A percentile compares a stretch with the other conserved stretches of the same genome.
Conservation (phyloP, 2,888 invertebrate species). For the Sacculina carcini region DNA sequence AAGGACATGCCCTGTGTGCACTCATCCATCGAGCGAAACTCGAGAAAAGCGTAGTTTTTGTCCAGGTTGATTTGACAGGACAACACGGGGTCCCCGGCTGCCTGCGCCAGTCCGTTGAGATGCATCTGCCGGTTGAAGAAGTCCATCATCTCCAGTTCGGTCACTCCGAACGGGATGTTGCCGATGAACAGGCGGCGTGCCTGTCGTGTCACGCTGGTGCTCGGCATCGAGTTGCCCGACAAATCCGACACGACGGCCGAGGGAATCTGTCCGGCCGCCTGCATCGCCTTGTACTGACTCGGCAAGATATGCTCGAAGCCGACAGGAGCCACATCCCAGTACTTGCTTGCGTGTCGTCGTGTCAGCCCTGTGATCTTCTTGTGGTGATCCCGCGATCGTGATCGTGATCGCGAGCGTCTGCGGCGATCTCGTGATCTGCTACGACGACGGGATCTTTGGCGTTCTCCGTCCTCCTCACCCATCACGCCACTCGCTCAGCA, state of each 20-base stretch:
- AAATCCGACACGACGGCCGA: no score
- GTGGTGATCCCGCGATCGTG: no score
- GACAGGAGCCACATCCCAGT: constrained; percentile 95
- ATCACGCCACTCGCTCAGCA: background rate
- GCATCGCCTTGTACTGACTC: constrained; percentile 51
- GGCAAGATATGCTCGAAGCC: constrained; percentile 96
- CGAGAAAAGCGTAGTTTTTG: constrained; percentile 96
- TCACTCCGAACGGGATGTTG: constrained; percentile 95
- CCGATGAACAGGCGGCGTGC: constrained; percentile 81
- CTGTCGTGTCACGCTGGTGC: constrained; percentile 84
- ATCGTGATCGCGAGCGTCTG: no score
- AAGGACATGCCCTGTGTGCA: constrained; percentile 98
- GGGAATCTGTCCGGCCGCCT: constrained; percentile 79
- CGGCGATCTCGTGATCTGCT: background rate
- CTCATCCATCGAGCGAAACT: constrained; percentile 85
- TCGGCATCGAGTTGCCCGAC: constrained; percentile 46
- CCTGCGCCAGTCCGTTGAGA: constrained; percentile 81
- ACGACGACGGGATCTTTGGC: background rate
- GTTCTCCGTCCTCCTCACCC: background rate
- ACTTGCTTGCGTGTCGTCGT: constrained; percentile 65
- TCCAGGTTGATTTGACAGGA: constrained; percentile 98
- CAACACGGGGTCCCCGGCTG: constrained; percentile 91
- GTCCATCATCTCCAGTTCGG: constrained; percentile 94
- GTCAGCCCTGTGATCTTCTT: constrained; percentile 34
- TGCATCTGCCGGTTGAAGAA: constrained; percentile 99